Percentiles rank a stretch among this genome's conserved stretches.
These are phyloP conservation scores for Rousettus leschenaultii DNA, from an alignment of 2,113 vertebrate species.

Conservation along the genomic window DNA sequence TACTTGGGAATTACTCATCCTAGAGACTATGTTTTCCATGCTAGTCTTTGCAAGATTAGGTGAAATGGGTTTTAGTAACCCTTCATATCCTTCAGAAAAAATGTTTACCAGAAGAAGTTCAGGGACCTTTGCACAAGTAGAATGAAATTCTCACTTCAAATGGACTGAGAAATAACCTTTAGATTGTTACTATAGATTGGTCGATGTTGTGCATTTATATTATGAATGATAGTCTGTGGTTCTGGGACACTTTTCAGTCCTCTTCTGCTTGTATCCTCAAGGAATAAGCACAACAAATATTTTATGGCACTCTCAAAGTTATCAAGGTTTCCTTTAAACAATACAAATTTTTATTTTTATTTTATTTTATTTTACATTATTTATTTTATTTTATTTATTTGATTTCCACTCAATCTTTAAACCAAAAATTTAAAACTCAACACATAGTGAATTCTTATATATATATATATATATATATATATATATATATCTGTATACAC, in stretches of 20 bases:
- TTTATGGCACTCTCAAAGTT: neutral
- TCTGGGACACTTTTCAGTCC: neutral
- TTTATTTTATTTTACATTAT: no score
- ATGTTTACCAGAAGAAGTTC: neutral
- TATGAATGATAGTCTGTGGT: neutral
- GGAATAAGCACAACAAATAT: neutral
- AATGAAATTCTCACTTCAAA: neutral
- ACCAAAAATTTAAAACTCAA: neutral
- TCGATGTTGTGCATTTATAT: neutral
- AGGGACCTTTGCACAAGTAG: neutral
- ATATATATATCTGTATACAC: no score
- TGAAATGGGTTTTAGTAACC: neutral
- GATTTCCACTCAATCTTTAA: neutral
- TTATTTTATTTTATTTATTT: no score
- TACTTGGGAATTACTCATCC: neutral
- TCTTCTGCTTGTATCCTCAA: neutral
- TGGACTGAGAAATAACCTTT: neutral
- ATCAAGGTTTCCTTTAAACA: neutral
- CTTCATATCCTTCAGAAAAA: neutral
- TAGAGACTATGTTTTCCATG: neutral
- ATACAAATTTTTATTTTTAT: neutral
- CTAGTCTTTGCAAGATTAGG: neutral
- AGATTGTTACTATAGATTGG: neutral
- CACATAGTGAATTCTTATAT: neutral
- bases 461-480: no score